Base-by-base conservation (phyloP, 2,113 vertebrate genomes). In the Taxidea taxus region DNA sequence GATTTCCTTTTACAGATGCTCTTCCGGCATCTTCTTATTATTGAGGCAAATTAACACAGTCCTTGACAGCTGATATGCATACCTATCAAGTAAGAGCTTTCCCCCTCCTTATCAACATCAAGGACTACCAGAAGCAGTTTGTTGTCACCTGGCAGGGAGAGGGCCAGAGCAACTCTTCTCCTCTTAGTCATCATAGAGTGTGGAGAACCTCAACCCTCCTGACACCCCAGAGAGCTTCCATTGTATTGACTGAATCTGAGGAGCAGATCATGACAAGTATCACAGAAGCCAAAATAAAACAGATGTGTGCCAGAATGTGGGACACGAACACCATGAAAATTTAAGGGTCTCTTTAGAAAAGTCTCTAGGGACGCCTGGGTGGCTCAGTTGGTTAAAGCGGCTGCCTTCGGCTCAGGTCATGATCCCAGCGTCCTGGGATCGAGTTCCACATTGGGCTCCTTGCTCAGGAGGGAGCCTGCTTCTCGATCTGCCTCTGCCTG, bases 1-100 rank as follows among this genome's bases (percentile, higher is more conserved):
- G 37, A 96, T 96, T 97, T 92, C 66, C 47, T 56, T 81, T 81
- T 77, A 77, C 44, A 94, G 85, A 68, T 92, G 84, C 78, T 91
- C 6, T 37, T 96, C 94, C n/a, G n/a, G n/a, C n/a, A n/a, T n/a
- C n/a, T n/a, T n/a, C n/a, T n/a, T n/a, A n/a, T n/a, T n/a, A 95
- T 75, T 93, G 44, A 95, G 81, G 62, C 56, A 97, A 94, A 96
- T 92, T 42, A 70, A 56, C 7, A 85, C 21, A 92, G 49, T 92
- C 62, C 81, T 92, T 92, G 81, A 90, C 58, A 96, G 15, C 70
- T 39, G 77, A 95, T 54, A 23, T 1, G 42, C 87, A 85, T 92
- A 34, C 64, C 39, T 31, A 91, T 83, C 80, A 83, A 29, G 20
- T 56, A 92, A 83, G 23, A 68, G 49, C 21, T 44, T 87, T 54